A percentile compares a stretch with the other conserved stretches of the same genome.
These are phyloP conservation scores for Forficula auricularia DNA, from an alignment of 1,140 invertebrate species.

Conservation along the genomic window DNA sequence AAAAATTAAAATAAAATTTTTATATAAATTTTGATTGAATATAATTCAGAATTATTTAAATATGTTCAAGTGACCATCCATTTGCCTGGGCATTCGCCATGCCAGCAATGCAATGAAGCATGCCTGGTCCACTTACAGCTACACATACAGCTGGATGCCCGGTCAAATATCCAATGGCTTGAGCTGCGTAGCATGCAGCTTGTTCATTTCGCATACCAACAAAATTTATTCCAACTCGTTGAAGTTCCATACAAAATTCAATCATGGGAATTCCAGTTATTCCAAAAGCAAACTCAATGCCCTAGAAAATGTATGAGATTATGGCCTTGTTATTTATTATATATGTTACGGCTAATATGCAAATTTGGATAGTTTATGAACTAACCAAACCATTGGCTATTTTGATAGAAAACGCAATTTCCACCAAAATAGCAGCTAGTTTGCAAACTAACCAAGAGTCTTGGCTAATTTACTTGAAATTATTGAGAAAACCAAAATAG, in stretches of 20 bases:
- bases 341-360: no score
- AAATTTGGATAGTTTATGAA: no score
- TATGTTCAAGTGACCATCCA: constrained; percentile 49
- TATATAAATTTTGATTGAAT: background rate
- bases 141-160: constrained; percentile 79
- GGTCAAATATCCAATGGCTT: constrained; percentile 81
- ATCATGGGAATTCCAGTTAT: constrained; percentile 91
- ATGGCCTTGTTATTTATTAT: no score
- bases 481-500: no score
- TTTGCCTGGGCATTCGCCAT: constrained; percentile 94
- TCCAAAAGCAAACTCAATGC: constrained; percentile 86
- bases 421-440: no score
- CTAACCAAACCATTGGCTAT: no score
- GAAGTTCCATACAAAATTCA: constrained; percentile 72
- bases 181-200: constrained; percentile 84
- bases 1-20: constrained; percentile 3
- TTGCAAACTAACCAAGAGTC: no score
- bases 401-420: no score
- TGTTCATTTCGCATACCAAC: constrained; percentile 95
- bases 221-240: constrained; percentile 75
- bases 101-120: constrained; percentile 78
- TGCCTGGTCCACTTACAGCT: constrained; percentile 86
- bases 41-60: background rate
- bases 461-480: no score
- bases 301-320: constrained; percentile 38